Percentiles rank a stretch among this genome's conserved stretches.
These are phyloP conservation scores for Epistrophe eligans DNA, from an alignment of 2,888 invertebrate genomes.

Conservation along the genomic window DNA sequence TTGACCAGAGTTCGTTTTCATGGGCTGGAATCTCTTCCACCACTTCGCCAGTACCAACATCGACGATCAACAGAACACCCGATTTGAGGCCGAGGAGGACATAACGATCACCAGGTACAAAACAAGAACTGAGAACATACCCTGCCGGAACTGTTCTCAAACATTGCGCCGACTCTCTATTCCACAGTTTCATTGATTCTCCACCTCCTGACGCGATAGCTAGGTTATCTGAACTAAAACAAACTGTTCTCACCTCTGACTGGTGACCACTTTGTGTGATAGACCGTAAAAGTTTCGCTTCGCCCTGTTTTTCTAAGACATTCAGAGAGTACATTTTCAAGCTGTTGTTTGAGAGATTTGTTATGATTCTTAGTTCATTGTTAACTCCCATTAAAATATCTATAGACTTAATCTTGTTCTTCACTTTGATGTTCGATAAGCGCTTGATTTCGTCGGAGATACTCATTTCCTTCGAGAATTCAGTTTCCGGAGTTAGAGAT, in stretches of 20 bases:
- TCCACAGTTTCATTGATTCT: slow-evolving; percentile 97
- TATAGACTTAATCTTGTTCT: slow-evolving; percentile 89
- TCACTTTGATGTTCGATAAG: slow-evolving; percentile 87
- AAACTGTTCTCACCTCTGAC: slow-evolving; percentile 93
- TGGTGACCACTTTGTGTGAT: slow-evolving; percentile 93
- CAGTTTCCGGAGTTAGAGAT: slow-evolving; percentile 83
- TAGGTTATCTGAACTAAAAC: slow-evolving; percentile 95
- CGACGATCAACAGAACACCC: slow-evolving; percentile 92
- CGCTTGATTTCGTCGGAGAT: slow-evolving; percentile 90
- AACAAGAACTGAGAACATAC: slow-evolving; percentile 89
- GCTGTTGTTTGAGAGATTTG: slow-evolving; percentile 89
- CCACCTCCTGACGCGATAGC: slow-evolving; percentile 94
- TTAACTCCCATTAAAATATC: slow-evolving; percentile 89
- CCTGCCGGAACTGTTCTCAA: slow-evolving; percentile 88
- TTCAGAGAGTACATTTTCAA: slow-evolving; percentile 88
- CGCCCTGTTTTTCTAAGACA: slow-evolving; percentile 81
- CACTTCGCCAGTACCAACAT: slow-evolving; percentile 92
- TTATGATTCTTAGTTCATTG: slow-evolving; percentile 88
- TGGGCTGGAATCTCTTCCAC: slow-evolving; percentile 94
- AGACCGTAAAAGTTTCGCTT: slow-evolving; percentile 87
- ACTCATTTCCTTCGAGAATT: slow-evolving; percentile 84
- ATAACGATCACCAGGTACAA: slow-evolving; percentile 95
- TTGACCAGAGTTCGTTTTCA: slow-evolving; percentile 90
- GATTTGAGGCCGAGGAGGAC: slow-evolving; percentile 93
- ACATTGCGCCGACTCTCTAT: slow-evolving; percentile 88